Percentiles rank a stretch among this genome's conserved stretches.
phyloP scores from a whole-genome alignment of 2,113 vertebrate species.

The Abramis brama region DNA sequence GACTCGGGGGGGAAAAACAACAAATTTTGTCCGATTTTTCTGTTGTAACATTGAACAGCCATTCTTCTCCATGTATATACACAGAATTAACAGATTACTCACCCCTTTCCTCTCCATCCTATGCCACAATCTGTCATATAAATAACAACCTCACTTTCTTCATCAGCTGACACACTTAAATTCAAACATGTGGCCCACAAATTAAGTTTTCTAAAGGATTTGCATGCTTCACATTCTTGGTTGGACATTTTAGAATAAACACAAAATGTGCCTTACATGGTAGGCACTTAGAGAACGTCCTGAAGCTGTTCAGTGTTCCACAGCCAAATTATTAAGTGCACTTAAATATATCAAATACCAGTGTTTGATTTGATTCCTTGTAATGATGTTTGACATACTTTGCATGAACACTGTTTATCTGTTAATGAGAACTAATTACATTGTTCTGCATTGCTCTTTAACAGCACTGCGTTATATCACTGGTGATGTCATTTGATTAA shows the following conservation, averaged over 20 bases:
- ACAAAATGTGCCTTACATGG: slow-evolving; percentile 5
- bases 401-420: slow-evolving; percentile 16
- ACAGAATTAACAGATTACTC: slow-evolving; percentile 1
- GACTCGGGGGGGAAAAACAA: neutral
- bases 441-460: neutral
- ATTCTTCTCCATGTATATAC: neutral
- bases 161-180: slow-evolving; percentile 10
- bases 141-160: neutral
- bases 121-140: neutral
- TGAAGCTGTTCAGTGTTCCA: neutral
- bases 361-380: neutral
- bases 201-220: neutral
- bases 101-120: neutral
- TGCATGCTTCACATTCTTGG: slow-evolving; percentile 2
- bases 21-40: slow-evolving; percentile 9
- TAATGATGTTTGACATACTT: slow-evolving; percentile 17
- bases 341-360: neutral
- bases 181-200: neutral
- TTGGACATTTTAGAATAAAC: slow-evolving; percentile 15
- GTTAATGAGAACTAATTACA: slow-evolving; percentile 18
- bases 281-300: neutral
- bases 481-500: slow-evolving; percentile 30
- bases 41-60: neutral
- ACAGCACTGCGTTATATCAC: neutral
- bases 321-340: neutral